A percentile compares a stretch with the other conserved stretches of the same genome.
These are phyloP conservation scores for Siniperca obscura DNA, from an alignment of 2,797 vertebrate species.

Conservation along the genomic window DNA sequence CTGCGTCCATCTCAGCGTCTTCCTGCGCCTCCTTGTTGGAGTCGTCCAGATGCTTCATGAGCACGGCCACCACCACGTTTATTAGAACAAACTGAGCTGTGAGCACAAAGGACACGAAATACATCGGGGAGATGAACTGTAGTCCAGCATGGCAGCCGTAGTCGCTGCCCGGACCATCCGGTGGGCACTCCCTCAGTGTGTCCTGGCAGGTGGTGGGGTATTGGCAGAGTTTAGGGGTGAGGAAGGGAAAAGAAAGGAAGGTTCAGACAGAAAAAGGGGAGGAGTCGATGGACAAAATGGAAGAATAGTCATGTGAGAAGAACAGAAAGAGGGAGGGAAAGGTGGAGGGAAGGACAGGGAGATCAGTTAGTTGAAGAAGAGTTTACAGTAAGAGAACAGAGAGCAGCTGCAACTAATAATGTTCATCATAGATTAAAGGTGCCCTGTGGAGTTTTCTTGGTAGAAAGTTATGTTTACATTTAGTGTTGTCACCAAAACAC, in stretches of 20 bases:
- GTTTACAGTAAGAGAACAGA: neutral
- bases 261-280: neutral
- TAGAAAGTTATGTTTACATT: neutral
- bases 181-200: slow-evolving; percentile 76
- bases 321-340: neutral
- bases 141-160: slow-evolving; percentile 93
- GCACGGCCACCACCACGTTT: slow-evolving; percentile 96
- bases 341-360: neutral
- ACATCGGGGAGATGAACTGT: slow-evolving; percentile 95
- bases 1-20: slow-evolving; percentile 96
- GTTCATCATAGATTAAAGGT: neutral
- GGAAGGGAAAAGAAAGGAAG: too few relatives aligned
- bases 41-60: slow-evolving; percentile 93
- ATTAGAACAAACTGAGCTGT: slow-evolving; percentile 97
- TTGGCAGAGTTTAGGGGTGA: neutral
- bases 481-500: neutral
- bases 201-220: slow-evolving; percentile 56
- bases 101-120: slow-evolving; percentile 97
- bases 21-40: slow-evolving; percentile 98
- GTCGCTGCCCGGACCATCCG: slow-evolving; percentile 85
- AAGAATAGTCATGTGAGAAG: neutral
- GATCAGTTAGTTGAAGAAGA: neutral
- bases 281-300: neutral
- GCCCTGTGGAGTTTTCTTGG: neutral
- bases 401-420: neutral